Evolutionary conservation across 2,888 invertebrate genomes (phyloP), one percentile per base, ranked within the genome.

Genomic region (Clitarchus hookeri): DNA sequence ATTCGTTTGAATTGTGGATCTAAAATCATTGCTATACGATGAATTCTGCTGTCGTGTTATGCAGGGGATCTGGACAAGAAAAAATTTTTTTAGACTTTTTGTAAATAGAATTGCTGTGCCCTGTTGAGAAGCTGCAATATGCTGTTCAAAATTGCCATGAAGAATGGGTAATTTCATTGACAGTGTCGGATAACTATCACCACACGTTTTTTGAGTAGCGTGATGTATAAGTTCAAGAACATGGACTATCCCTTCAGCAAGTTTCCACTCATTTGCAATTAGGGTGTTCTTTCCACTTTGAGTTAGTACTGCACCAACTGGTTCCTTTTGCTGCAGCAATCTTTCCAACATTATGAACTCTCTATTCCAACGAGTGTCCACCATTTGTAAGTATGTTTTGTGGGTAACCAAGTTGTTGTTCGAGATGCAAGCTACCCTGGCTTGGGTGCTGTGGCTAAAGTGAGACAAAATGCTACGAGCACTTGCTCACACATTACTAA

Each of bases 261-360:
- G 26, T 36, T 80, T 80, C 26, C 80, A 80, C 36, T 80, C 80
- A 26, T 36, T 80, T 36, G 80, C 80, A 36, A 9, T 44, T 13
- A 84, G 44, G 16, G 36, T 44, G 16, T 84, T 44, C 16, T 25
- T 44, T 8, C 44, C 54, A 36, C 25, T 25, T 80, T 80, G 77
- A 11, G 12, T 27, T 36, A 80, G n/a, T 27, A 44, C 44, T 25
- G 25, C 85, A 44, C 25, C n/a, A 78, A 85, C 44, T 44, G 79
- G 53, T 44, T 78, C 85, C 79, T 65, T 86, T 44, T 79, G 79
- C 12, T 79, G 26, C 80, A 25, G n/a, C 36, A 80, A 48, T n/a
- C 26, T 2, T 80, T 23, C n/a, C n/a, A 77, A 48, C 78, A 84
- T 26, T 36, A 26, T 26, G 25, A 26, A 80, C 80, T 80, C 80